A percentile compares a stretch with the other conserved stretches of the same genome.
These are phyloP conservation scores for Microctenopoma lineatum DNA, from an alignment of 2,797 vertebrate species.

Conservation along the genomic window DNA sequence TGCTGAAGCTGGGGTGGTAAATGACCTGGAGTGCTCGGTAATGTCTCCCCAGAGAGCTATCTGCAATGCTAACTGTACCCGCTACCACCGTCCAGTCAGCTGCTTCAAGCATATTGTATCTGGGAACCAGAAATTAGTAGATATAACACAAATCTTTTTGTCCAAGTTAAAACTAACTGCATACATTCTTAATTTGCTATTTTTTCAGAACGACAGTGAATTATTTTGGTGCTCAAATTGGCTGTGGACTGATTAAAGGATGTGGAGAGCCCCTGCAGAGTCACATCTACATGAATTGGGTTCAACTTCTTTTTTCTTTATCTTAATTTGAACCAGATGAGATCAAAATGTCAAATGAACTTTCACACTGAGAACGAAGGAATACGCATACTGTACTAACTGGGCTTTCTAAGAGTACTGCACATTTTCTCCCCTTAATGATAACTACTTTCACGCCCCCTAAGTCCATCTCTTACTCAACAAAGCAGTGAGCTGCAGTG, in stretches of 20 bases:
- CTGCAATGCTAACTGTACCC: conserved; percentile 64
- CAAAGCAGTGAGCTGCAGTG: conserved; percentile 86
- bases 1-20: conserved; percentile 75
- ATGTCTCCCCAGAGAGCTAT: conserved; percentile 64
- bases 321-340: not conserved
- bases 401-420: not conserved
- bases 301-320: not conserved
- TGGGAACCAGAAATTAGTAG: conserved; percentile 37
- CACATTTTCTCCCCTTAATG: not conserved
- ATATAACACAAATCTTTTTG: too few species aligned
- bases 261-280: not conserved
- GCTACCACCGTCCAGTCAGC: conserved; percentile 80
- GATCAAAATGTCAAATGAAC: not conserved
- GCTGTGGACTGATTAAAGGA: not conserved
- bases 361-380: not conserved
- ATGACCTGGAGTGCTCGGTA: conserved; percentile 74
- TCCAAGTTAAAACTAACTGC: too few species aligned
- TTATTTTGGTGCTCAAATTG: not conserved
- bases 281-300: not conserved
- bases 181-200: too few species aligned
- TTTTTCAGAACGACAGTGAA: too few species aligned
- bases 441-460: not conserved
- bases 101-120: conserved; percentile 67
- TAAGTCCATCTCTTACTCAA: conserved; percentile 75
- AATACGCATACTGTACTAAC: not conserved